phyloP scores from a whole-genome alignment of 2,113 vertebrate species.

The Cynocephalus volans region DNA sequence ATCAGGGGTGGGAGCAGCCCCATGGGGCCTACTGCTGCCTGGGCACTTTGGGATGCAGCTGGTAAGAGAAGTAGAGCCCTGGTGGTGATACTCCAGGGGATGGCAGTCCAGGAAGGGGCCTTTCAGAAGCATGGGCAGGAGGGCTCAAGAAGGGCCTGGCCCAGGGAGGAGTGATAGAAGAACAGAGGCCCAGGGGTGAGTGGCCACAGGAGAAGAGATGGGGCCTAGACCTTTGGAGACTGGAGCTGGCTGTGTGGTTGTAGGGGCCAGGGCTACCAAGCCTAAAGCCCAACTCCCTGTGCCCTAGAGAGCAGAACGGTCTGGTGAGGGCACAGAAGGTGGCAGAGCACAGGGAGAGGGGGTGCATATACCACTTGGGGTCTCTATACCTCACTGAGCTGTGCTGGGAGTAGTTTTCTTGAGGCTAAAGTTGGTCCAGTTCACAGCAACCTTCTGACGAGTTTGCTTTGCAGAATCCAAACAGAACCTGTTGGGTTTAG shows the following conservation, averaged over 20 bases:
- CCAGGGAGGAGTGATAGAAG: background rate
- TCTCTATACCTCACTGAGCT: slow-evolving; percentile 93
- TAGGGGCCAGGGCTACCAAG: background rate
- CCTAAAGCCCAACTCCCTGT: background rate
- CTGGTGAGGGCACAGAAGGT: background rate
- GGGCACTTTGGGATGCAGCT: background rate
- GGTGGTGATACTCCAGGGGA: background rate
- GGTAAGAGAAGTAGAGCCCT: background rate
- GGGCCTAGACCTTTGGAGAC: background rate
- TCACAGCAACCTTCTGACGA: slow-evolving; percentile 98
- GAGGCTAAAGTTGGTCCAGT: slow-evolving; percentile 99
- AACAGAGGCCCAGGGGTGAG: background rate
- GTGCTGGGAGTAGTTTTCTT: slow-evolving; percentile 98
- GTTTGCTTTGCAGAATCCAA: slow-evolving; percentile 99
- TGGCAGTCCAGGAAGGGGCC: background rate
- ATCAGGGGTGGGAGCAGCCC: background rate
- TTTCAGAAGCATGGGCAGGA: slow-evolving; percentile 4
- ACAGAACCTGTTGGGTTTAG: slow-evolving; percentile 93
- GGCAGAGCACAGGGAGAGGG: background rate
- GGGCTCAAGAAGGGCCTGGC: background rate
- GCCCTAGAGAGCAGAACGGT: slow-evolving; percentile 55
- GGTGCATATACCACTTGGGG: background rate
- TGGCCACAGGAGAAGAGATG: background rate
- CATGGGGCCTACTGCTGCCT: background rate
- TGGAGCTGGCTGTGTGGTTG: background rate